Base-by-base conservation (phyloP, 2,113 vertebrate species). In the Papio anubis region DNA sequence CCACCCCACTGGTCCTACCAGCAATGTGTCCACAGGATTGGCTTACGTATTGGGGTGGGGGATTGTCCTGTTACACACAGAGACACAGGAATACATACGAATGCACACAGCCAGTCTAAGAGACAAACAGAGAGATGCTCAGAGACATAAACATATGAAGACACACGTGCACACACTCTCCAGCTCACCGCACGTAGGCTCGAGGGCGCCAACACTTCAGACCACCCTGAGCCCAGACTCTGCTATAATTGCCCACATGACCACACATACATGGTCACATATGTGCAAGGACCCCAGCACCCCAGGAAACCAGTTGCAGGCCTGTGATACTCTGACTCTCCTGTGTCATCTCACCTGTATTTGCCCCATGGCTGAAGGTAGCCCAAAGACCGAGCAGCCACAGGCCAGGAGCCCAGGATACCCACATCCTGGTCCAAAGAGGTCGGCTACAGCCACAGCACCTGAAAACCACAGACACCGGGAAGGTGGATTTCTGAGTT, bases 351-450 rank as follows among this genome's bases (percentile, higher is more conserved):
- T 98, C 87, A 98, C 98, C 97, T 97, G 85, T 73, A 55, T 90
- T 64, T 59, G 90, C 78, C 17, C 57, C 97, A 80, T 98, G 97
- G 61, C 80, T 57, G 12, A 98, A 98, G 88, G 95, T 85, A 0
- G 94, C 96, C 93, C 98, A 0, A 32, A 99, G 68, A 61, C 97
- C 87, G 0, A 79, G 27, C 0, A 98, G 94, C 96, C 98, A 98
- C 43, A 99, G 85, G 0, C 40, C 80, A 0, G 98, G 94, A 82
- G 96, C 91, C 98, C 98, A 98, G 61, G 97, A 86, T n/a, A 59
- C 95, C 97, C 95, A 97, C 98, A 99, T 99, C 94, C 82, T 97
- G 97, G 85, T 83, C 84, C 90, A 57, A 38, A 84, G 89, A 45
- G 27, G 57, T 76, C 11, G 4, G 87, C 61, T 27, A 35, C 92